Evolutionary conservation across 1,140 invertebrate genomes (phyloP).

Genomic region (Pseudomyrmex concolor): DNA sequence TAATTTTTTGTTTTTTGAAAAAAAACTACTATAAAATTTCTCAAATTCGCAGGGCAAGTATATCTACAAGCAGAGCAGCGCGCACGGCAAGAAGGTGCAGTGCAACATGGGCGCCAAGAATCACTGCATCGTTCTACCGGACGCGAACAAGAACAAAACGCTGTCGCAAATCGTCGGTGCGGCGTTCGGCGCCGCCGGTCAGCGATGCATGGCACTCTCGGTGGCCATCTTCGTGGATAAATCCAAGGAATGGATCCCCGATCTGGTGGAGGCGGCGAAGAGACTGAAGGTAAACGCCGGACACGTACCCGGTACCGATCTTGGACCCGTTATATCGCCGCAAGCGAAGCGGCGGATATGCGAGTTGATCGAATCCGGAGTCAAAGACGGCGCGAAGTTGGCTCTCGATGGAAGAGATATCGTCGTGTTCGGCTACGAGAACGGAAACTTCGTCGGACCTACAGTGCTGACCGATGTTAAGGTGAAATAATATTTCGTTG

Average conservation of each 20-base stretch:
- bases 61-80: constrained; percentile 96
- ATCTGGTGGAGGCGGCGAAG: constrained; percentile 94
- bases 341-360: constrained; percentile 95
- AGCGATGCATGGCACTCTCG: constrained; percentile 99
- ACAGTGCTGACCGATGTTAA: constrained; percentile 96
- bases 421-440: constrained; percentile 94
- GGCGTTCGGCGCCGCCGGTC: constrained; percentile 97
- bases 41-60: constrained; percentile 92
- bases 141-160: constrained; percentile 98
- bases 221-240: constrained; percentile 98
- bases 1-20: not conserved
- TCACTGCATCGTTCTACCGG: constrained; percentile 98
- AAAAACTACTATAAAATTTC: not conserved
- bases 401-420: constrained; percentile 95
- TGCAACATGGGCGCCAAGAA: constrained; percentile 99
- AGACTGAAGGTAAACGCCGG: constrained; percentile 97
- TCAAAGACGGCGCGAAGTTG: constrained; percentile 95
- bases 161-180: constrained; percentile 97
- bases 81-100: constrained; percentile 96
- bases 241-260: constrained; percentile 96
- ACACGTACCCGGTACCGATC: constrained; percentile 95
- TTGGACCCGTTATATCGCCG: constrained; percentile 98
- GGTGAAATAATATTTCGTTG: constrained; percentile 79
- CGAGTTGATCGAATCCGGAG: constrained; percentile 93
- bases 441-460: constrained; percentile 99